Evolutionary conservation across 1,140 invertebrate genomes (phyloP), one percentile per base, ranked within the genome.

Genomic region (Penaeus vannamei): DNA sequence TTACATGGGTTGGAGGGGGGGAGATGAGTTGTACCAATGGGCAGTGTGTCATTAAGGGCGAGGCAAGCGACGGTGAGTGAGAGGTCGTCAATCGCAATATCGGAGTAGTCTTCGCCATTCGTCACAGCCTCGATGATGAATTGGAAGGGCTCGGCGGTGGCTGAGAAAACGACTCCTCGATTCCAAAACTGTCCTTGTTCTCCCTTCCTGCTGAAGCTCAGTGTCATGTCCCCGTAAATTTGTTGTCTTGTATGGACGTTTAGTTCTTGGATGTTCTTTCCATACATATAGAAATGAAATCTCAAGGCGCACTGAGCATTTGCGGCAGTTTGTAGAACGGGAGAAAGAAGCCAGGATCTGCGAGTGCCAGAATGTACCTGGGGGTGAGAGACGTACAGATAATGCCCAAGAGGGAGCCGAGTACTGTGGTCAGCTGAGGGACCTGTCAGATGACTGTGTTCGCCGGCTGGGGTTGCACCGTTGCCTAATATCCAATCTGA

Each of bases 371-470:
- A 23, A 20, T 46, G 1, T 53, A 46, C 32, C 10, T 29, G 76
- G 22, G 76, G 32, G 7, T 79, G 76, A 79, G 76, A 36, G 0
- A 36, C 76, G 29, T 79, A 79, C 76, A 79, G 32, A 36, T 79
- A 79, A 22, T 36, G 76, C 17, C 76, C 76, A 19, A 36, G 32
- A 22, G 46, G 23, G 29, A 79, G 76, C 46, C 76, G 32, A 17
- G 76, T 79, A 46, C 10, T 79, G 76, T 79, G 76, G 76, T 79
- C 76, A 29, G 46, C 76, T 79, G 76, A 32, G 19, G 76, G 76
- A 29, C 76, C 76, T 17, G 76, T 79, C 32, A 26, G 8, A 36
- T 79, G 76, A 46, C 32, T 79, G 76, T 79, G 46, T 46, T 79
- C 22, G 1, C 76, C 76, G 23, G 76, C 76, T 36, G 76, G 76